phyloP scores from a whole-genome alignment of 2,113 vertebrate species.

The Tragulus kanchil region DNA sequence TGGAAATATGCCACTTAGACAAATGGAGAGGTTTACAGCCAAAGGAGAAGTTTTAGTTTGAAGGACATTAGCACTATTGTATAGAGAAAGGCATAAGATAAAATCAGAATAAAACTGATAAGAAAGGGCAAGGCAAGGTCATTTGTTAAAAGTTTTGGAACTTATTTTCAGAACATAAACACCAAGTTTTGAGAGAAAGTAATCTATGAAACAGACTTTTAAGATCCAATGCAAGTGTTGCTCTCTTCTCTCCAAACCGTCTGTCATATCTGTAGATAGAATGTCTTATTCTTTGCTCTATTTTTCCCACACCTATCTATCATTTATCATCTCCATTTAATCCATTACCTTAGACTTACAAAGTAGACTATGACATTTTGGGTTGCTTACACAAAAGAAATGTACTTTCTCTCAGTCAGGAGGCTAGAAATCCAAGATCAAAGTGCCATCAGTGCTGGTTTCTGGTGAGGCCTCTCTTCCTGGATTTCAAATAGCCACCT shows the following conservation, averaged over 20 bases:
- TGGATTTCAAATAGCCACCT: neutral
- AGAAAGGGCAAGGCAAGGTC: neutral
- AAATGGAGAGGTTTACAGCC: neutral
- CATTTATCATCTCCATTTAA: too few species aligned
- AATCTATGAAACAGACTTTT: neutral
- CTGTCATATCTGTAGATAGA: neutral
- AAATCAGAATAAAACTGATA: neutral
- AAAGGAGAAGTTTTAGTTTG: neutral
- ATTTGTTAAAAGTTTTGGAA: neutral
- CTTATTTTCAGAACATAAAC: neutral
- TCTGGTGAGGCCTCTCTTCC: neutral
- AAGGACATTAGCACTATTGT: neutral
- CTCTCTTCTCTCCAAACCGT: neutral
- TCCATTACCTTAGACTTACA: neutral
- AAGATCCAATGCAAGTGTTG: neutral
- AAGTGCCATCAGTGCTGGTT: accelerated
- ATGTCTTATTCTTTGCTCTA: neutral
- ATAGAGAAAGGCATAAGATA: neutral
- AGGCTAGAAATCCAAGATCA: neutral
- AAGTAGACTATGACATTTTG: neutral
- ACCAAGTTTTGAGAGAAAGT: neutral
- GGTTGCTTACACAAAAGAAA: neutral
- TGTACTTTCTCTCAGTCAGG: neutral
- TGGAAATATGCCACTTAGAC: neutral
- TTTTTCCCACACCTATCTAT: neutral